These are phyloP conservation scores for Neosilurus hyrtlii DNA, from an alignment of 2,797 vertebrate species.

Conservation along the genomic window DNA sequence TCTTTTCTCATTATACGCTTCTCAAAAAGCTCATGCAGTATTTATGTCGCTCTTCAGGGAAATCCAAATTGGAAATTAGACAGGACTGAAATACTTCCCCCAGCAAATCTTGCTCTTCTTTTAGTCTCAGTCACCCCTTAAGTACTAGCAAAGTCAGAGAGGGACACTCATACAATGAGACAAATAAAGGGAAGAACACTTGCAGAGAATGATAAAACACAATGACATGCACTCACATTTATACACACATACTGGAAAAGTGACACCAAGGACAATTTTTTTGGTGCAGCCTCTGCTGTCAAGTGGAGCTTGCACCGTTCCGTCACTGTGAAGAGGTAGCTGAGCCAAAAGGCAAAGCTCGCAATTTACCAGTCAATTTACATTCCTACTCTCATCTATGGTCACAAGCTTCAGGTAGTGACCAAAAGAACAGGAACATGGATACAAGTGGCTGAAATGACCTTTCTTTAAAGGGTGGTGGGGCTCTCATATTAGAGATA, in stretches of 20 bases:
- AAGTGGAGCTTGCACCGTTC: too few relatives aligned
- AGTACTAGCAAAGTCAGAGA: conserved; percentile 44
- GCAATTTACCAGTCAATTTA: too few relatives aligned
- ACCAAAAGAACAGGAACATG: too few relatives aligned
- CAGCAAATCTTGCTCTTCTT: conserved; percentile 29
- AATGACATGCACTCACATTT: neutral
- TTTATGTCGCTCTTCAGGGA: conserved; percentile 53
- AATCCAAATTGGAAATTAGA: conserved; percentile 57
- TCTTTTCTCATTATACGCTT: conserved; percentile 60
- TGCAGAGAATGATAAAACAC: conserved; percentile 32
- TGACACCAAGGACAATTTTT: conserved; percentile 47
- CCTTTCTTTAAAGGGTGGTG: too few relatives aligned
- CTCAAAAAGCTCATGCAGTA: conserved; percentile 52
- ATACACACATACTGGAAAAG: conserved; percentile 23
- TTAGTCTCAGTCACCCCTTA: conserved; percentile 22
- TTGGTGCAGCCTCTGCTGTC: too few relatives aligned
- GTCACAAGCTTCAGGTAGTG: too few relatives aligned
- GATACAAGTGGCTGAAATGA: too few relatives aligned
- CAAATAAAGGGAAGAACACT: conserved; percentile 42
- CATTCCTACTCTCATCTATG: too few relatives aligned
- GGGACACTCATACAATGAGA: conserved; percentile 39
- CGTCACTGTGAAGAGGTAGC: too few relatives aligned
- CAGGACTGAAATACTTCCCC: conserved; percentile 41
- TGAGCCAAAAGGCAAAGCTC: too few relatives aligned
- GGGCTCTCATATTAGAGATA: too few relatives aligned